These are phyloP conservation scores for Sigmodon hispidus DNA, from an alignment of 2,113 vertebrate genomes.

Conservation along the genomic window DNA sequence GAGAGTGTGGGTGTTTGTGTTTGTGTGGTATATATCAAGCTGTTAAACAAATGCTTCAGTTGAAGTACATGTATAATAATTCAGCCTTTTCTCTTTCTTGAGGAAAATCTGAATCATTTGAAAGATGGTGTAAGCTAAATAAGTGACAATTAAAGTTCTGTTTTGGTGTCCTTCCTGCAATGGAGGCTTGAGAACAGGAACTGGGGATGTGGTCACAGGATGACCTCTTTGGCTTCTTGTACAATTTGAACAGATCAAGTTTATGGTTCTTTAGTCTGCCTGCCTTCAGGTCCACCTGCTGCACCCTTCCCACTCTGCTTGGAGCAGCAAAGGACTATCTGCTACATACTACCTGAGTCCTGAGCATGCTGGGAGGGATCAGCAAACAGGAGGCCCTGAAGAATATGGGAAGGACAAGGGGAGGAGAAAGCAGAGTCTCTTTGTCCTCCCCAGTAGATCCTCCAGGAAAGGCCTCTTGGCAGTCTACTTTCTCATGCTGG, in stretches of 20 bases:
- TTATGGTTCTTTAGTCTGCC: too few species aligned
- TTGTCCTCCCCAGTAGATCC: fast-evolving
- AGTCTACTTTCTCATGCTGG: not conserved
- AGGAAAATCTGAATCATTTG: not conserved
- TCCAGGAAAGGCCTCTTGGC: not conserved
- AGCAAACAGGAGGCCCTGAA: too few species aligned
- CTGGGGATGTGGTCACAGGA: not conserved
- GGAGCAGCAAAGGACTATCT: not conserved
- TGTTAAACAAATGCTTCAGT: not conserved
- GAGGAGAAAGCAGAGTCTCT: not conserved
- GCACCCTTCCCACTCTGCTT: not conserved
- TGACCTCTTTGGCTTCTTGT: not conserved
- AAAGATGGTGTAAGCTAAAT: not conserved
- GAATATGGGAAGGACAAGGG: too few species aligned
- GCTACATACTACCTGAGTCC: not conserved
- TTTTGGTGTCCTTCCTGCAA: not conserved
- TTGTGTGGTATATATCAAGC: not conserved
- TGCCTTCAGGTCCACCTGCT: fast-evolving
- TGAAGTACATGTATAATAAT: not conserved
- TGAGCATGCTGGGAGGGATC: not conserved
- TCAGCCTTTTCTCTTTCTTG: not conserved
- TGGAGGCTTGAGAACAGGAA: not conserved
- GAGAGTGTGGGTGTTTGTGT: not conserved
- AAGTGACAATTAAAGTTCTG: not conserved
- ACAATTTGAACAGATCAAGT: not conserved